Conservation (phyloP, 2,797 vertebrate species). For the Crax fasciolata region DNA sequence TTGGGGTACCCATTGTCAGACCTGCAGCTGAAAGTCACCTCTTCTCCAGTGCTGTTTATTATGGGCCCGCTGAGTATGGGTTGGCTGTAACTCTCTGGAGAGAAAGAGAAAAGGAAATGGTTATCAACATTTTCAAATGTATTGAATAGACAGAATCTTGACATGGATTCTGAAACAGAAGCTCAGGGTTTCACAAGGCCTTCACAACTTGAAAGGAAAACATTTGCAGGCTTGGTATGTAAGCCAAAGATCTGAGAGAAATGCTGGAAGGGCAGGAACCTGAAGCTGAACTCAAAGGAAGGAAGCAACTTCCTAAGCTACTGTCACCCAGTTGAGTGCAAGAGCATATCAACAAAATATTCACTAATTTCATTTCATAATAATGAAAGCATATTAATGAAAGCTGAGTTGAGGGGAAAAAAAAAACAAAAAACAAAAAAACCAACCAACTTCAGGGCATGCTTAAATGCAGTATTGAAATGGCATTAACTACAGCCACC, state of each 20-base stretch:
- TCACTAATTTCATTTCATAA: background rate
- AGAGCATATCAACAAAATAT: background rate
- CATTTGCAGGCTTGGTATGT: background rate
- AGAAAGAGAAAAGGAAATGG: background rate
- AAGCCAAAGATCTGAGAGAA: background rate
- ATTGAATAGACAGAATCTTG: background rate
- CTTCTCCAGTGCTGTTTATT: slow-evolving; percentile 9
- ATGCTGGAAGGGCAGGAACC: background rate
- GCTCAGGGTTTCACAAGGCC: background rate
- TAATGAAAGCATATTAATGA: background rate
- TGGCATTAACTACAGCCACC: background rate
- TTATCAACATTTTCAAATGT: rapidly evolving
- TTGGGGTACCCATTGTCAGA: slow-evolving; percentile 76
- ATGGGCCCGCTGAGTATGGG: slow-evolving; percentile 63
- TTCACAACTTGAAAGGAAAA: background rate
- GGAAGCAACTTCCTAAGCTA: background rate
- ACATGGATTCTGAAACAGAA: background rate
- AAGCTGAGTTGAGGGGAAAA: background rate
- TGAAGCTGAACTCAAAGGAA: background rate
- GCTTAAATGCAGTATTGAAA: background rate
- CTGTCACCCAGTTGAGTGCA: background rate
- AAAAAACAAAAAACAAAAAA: background rate
- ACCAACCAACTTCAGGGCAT: background rate
- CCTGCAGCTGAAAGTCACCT: slow-evolving; percentile 76
- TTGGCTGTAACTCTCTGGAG: slow-evolving; percentile 78